phyloP scores from a whole-genome alignment of 2,113 vertebrate species.

The Bubo scandiacus region DNA sequence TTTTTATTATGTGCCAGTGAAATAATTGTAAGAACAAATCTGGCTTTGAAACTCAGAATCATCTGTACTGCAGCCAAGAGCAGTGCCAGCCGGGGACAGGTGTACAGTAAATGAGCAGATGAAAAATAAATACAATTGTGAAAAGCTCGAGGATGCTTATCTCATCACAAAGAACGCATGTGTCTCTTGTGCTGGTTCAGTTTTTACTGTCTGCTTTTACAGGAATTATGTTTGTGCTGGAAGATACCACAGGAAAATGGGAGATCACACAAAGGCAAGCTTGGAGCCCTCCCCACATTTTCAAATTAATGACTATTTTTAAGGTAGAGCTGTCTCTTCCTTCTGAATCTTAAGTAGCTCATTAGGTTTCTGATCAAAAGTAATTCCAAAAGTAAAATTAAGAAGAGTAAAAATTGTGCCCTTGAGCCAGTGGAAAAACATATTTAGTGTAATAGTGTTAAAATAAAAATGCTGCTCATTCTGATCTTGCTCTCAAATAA shows the following conservation, averaged over 20 bases:
- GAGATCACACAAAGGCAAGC: not conserved
- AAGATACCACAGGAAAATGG: not conserved
- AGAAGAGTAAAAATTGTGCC: not conserved
- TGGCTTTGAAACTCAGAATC: slow-evolving; percentile 7
- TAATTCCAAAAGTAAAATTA: not conserved
- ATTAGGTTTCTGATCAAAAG: not conserved
- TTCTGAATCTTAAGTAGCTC: not conserved
- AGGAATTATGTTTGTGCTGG: not conserved
- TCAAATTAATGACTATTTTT: not conserved
- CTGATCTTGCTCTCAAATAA: not conserved
- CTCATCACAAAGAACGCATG: not conserved
- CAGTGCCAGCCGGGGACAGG: not conserved
- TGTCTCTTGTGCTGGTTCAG: not conserved
- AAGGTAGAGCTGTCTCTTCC: not conserved
- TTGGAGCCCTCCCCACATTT: not conserved
- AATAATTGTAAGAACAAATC: slow-evolving; percentile 11
- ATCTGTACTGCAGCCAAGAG: not conserved
- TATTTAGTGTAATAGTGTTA: not conserved
- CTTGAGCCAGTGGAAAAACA: not conserved
- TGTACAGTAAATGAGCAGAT: not conserved
- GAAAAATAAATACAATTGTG: not conserved
- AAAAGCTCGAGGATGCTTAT: not conserved
- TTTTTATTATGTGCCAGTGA: not conserved
- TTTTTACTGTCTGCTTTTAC: not conserved
- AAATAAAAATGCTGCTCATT: not conserved